Evolutionary conservation across 2,797 vertebrate genomes (phyloP).

Genomic region (Channallabes apus): DNA sequence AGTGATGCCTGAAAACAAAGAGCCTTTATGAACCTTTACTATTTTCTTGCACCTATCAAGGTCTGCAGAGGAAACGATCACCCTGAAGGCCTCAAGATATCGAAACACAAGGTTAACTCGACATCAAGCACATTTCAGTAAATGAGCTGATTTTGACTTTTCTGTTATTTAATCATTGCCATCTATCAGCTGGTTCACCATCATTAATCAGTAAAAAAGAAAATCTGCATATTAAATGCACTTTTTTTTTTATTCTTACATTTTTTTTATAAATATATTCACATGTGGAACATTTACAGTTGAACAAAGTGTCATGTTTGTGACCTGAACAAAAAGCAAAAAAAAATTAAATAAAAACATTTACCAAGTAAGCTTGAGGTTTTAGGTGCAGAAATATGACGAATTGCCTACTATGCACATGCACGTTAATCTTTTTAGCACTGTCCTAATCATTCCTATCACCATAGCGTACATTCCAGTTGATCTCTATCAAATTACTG

Average conservation of each 20-base stretch:
- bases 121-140: conserved; percentile 18
- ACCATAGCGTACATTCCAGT: conserved; percentile 72
- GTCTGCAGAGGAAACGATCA: neutral
- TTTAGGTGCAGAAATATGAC: conserved; percentile 32
- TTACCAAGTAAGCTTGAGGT: conserved; percentile 52
- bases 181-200: conserved; percentile 9
- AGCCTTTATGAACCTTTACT: conserved; percentile 13
- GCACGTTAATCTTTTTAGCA: conserved; percentile 55
- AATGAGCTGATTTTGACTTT: neutral
- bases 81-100: conserved; percentile 1
- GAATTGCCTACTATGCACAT: conserved; percentile 62
- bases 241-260: conserved; percentile 22
- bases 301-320: conserved; percentile 15
- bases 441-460: conserved; percentile 55
- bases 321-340: neutral
- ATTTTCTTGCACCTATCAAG: conserved; percentile 2
- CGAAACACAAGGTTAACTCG: conserved; percentile 13
- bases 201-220: conserved; percentile 27
- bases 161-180: conserved; percentile 4
- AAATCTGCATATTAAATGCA: conserved; percentile 14
- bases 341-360: neutral
- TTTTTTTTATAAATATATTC: conserved; percentile 1
- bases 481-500: conserved; percentile 46
- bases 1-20: conserved; percentile 11
- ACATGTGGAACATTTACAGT: conserved; percentile 7